These are phyloP conservation scores for Diadophis punctatus DNA, from an alignment of 2,113 vertebrate genomes.

Conservation along the genomic window DNA sequence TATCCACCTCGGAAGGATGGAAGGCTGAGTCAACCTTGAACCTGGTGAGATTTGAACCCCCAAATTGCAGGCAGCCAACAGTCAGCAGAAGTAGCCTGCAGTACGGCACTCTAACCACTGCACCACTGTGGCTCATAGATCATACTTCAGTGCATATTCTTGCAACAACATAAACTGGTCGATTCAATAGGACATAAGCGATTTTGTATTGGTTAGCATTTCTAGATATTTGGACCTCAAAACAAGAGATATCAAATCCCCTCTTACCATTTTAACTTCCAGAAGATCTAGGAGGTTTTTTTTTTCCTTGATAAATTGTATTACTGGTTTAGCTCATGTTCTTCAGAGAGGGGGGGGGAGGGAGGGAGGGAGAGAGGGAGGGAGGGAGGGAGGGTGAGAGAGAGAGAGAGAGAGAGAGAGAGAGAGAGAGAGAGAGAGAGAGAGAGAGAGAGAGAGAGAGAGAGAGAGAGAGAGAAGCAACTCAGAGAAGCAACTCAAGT, in stretches of 20 bases:
- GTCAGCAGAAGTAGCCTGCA: too few relatives aligned
- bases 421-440: not conserved
- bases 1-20: too few relatives aligned
- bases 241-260: not conserved
- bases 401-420: not conserved
- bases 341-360: not conserved
- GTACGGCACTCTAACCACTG: too few relatives aligned
- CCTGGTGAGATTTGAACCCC: too few relatives aligned
- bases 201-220: not conserved
- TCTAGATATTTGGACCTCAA: not conserved
- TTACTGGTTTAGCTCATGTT: not conserved
- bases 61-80: too few relatives aligned
- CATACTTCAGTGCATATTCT: not conserved
- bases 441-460: not conserved
- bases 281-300: not conserved
- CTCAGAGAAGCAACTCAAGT: not conserved
- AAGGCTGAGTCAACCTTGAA: too few relatives aligned
- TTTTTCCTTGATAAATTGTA: not conserved
- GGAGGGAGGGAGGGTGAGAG: not conserved
- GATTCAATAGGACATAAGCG: too few relatives aligned
- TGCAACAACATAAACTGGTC: not conserved
- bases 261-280: not conserved
- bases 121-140: too few relatives aligned
- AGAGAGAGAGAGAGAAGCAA: not conserved
- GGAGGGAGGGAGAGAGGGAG: too few relatives aligned